Percentiles rank a stretch among this genome's conserved stretches.
These are phyloP conservation scores for Eubucco bourcierii DNA, from an alignment of 2,113 vertebrate genomes.

Conservation along the genomic window DNA sequence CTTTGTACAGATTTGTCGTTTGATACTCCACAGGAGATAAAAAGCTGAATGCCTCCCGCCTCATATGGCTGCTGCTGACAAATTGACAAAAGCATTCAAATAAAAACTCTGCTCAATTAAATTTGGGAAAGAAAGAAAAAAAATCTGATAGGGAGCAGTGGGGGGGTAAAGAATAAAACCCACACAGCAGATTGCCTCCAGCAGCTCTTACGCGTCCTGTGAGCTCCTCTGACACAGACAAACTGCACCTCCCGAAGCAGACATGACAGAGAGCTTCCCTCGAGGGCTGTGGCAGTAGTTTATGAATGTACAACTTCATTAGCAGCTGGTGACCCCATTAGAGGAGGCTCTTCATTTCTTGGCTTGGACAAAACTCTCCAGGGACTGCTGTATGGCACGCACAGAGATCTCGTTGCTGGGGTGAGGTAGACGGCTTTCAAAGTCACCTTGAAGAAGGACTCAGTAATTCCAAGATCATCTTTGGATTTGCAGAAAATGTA, in stretches of 20 bases:
- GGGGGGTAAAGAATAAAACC: constrained; percentile 11
- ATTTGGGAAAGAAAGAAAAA: constrained; percentile 59
- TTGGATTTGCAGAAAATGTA: neutral
- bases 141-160: neutral
- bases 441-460: constrained; percentile 32
- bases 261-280: neutral
- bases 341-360: constrained; percentile 19
- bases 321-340: constrained; percentile 41
- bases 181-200: neutral
- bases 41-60: neutral
- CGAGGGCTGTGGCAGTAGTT: constrained; percentile 40
- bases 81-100: constrained; percentile 33
- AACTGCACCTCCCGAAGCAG: neutral
- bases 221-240: neutral
- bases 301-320: constrained; percentile 43
- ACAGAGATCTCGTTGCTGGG: neutral
- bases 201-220: neutral
- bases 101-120: constrained; percentile 52
- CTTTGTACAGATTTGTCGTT: constrained; percentile 26
- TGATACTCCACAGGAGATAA: constrained; percentile 25
- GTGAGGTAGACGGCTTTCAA: constrained; percentile 4
- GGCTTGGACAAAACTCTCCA: constrained; percentile 11
- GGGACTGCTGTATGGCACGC: neutral
- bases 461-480: neutral
- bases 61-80: neutral